These are phyloP conservation scores for Podabrus alpinus DNA, from an alignment of 2,888 invertebrate genomes.

Conservation along the genomic window DNA sequence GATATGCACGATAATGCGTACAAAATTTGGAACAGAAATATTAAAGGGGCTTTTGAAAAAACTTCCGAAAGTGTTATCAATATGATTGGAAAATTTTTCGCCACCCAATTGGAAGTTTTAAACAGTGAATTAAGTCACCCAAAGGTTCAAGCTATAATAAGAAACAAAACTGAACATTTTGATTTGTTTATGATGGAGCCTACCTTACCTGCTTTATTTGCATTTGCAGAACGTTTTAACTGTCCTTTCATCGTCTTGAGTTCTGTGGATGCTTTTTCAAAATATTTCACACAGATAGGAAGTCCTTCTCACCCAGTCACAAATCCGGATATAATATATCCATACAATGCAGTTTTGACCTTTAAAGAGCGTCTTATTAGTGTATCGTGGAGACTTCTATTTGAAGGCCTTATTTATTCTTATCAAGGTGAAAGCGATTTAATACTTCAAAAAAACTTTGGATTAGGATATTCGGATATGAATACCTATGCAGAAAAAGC, in stretches of 20 bases:
- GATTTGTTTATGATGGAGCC: not conserved
- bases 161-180: not conserved
- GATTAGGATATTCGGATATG: constrained; percentile 40
- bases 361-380: not conserved
- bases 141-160: not conserved
- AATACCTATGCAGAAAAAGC: constrained; percentile 41
- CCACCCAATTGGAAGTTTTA: not conserved
- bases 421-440: no score
- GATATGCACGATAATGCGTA: not conserved
- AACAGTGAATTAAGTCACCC: not conserved
- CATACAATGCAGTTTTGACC: not conserved
- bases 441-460: constrained; percentile 41
- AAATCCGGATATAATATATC: not conserved
- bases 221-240: not conserved
- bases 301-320: not conserved
- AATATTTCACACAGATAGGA: not conserved
- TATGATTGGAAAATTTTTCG: not conserved
- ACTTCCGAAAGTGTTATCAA: not conserved
- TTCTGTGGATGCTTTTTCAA: not conserved
- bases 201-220: not conserved
- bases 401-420: not conserved
- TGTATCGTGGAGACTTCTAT: not conserved
- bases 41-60: not conserved
- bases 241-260: not conserved
- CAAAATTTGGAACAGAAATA: not conserved